Conservation (phyloP, 2,113 vertebrate genomes). For the Passer domesticus region DNA sequence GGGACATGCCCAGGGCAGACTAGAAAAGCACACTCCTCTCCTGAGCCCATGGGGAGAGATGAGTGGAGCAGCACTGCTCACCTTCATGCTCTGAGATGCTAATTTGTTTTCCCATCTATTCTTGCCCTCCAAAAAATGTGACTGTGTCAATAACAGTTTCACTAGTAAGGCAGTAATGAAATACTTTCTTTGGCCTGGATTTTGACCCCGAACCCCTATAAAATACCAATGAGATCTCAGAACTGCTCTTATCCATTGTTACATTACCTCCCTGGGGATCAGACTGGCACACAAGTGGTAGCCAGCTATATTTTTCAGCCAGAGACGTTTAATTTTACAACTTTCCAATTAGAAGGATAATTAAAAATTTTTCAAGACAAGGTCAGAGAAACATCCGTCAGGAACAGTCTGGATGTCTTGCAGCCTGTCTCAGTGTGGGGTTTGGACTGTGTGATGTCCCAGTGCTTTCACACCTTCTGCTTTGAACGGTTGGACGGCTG, state of each 20-base stretch:
- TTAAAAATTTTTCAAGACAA: slow-evolving; percentile 21
- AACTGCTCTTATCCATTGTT: not conserved
- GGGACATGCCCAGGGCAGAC: not conserved
- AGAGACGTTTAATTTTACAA: slow-evolving; percentile 26
- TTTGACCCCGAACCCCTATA: not conserved
- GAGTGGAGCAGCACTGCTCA: not conserved
- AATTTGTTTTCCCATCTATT: not conserved
- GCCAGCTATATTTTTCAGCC: not conserved
- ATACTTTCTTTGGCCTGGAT: slow-evolving; percentile 7
- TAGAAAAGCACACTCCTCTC: not conserved
- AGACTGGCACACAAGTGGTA: not conserved
- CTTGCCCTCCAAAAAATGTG: not conserved
- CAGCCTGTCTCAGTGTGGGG: not conserved
- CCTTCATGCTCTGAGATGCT: not conserved
- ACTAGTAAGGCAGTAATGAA: not conserved
- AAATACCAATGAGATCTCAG: not conserved
- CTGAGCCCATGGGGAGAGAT: not conserved
- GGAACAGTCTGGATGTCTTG: not conserved
- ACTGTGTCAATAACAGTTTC: not conserved
- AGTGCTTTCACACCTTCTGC: not conserved
- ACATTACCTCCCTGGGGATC: not conserved
- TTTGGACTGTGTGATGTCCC: not conserved
- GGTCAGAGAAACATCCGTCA: not conserved
- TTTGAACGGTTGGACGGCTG: rapidly evolving
- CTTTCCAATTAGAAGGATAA: slow-evolving; percentile 45